Base-by-base conservation (phyloP, 2,797 vertebrate species). In the Centropyge bicolor region DNA sequence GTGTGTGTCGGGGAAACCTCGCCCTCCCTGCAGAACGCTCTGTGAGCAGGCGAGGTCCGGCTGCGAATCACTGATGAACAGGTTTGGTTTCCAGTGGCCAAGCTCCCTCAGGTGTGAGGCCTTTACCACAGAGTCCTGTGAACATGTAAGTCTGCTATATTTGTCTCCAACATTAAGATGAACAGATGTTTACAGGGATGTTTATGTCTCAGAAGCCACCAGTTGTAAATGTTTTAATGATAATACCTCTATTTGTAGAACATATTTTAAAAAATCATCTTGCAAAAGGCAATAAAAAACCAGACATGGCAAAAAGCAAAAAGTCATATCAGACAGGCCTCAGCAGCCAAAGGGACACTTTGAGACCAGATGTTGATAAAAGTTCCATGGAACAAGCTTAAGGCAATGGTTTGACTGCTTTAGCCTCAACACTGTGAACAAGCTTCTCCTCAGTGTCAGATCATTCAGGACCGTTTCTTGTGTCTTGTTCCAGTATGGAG, bases 1-100 rank as follows among this genome's bases (percentile, higher is more conserved):
- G 81, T 95, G 94, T 41, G 70, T 87, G 69, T 67, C 73, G 0
- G 92, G 90, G 20, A 81, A 1, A 36, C 5, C 72, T 12, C 76
- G 31, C 1, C 57, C 78, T 2, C 89, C 92, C 41, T 94, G 93
- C 87, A 90, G 85, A 10, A 83, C 49, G 0, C 69, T 82, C 2
- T 94, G 93, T 36, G 92, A 93, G 64, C 69, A 77, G 12, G 89
- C 88, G 0, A 51, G 56, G 4, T 45, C 84, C 2, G 76, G 49
- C 75, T 94, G 93, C 9, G 73, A 75, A 11, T 5, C 78, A 0
- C 52, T 89, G 14, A 83, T 93, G 86, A 86, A 13, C 0, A 76
- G n/a, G 2, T 74, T 88, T 17, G 84, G 80, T 6, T 40, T 89
- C 0, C 0, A 0, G 8, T 92, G 91, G 92, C 90, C 92, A 0